Conservation (phyloP, 2,797 vertebrate species). For the Dallia pectoralis region DNA sequence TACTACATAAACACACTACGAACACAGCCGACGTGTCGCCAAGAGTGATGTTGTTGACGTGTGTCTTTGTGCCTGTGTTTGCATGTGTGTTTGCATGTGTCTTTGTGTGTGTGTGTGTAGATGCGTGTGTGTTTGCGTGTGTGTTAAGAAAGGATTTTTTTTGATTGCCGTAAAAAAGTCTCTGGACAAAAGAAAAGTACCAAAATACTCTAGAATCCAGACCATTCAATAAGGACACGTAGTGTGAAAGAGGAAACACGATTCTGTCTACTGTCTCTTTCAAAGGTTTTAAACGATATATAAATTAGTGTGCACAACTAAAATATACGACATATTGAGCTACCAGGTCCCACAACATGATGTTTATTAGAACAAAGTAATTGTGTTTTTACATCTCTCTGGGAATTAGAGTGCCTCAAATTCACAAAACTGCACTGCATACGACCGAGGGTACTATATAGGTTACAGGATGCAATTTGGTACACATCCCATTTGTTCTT, state of each 20-base stretch:
- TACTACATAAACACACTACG: too few species aligned
- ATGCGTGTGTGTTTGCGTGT: too few species aligned
- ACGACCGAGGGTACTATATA: background rate
- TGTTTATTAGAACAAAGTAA: background rate
- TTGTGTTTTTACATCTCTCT: background rate
- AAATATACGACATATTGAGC: background rate
- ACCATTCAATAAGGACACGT: too few species aligned
- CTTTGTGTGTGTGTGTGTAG: too few species aligned
- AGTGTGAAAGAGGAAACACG: too few species aligned
- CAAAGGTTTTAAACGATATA: background rate
- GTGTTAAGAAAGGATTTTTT: too few species aligned
- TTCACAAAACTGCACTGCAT: background rate
- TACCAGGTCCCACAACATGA: background rate
- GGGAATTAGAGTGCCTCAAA: background rate
- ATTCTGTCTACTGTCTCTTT: background rate
- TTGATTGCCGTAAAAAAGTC: constrained; percentile 16
- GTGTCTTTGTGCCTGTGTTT: background rate
- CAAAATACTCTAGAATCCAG: too few species aligned
- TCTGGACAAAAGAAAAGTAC: constrained; percentile 27
- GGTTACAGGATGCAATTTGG: background rate
- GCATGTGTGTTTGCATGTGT: too few species aligned
- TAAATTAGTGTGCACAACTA: background rate
- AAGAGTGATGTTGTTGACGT: too few species aligned
- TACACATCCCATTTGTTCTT: constrained; percentile 34
- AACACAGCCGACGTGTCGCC: too few species aligned